Evolutionary conservation across 2,797 vertebrate genomes (phyloP).

Genomic region (Sebastes baramenuke): DNA sequence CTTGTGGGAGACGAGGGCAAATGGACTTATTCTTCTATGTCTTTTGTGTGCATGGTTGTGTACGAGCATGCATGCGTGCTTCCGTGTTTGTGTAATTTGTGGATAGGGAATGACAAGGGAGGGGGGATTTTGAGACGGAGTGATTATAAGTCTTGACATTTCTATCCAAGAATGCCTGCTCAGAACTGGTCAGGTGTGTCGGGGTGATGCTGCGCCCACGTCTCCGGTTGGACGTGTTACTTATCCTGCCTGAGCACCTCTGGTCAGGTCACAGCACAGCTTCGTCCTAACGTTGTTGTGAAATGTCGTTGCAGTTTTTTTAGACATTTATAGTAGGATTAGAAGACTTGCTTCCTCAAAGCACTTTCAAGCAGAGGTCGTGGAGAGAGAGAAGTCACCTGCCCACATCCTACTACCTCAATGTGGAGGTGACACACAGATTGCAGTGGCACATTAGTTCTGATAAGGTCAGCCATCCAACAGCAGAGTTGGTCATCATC

Average conservation of each 20-base stretch:
- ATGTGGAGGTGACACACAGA: conserved; percentile 19
- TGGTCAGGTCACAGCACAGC: not conserved
- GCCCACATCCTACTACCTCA: not conserved
- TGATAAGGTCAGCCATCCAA: conserved; percentile 73
- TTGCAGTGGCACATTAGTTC: conserved; percentile 40
- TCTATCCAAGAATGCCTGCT: conserved; percentile 64
- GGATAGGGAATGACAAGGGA: conserved; percentile 2
- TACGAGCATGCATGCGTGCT: not conserved
- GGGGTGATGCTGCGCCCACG: conserved; percentile 1
- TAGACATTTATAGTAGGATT: too few relatives aligned
- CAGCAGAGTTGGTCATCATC: conserved; percentile 58
- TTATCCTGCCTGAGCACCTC: conserved; percentile 31
- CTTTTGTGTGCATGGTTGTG: not conserved
- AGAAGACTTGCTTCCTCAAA: too few relatives aligned
- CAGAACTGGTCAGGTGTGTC: conserved; percentile 55
- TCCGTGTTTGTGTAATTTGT: not conserved
- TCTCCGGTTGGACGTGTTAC: conserved; percentile 30
- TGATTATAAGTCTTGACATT: conserved; percentile 53
- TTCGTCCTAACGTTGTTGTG: not conserved
- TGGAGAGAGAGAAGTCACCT: too few relatives aligned
- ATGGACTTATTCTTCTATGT: conserved; percentile 32
- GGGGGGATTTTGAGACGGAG: not conserved
- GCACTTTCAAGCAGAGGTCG: too few relatives aligned
- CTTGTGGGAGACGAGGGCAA: conserved; percentile 41
- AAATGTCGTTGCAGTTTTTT: too few relatives aligned